Conservation (phyloP, 2,113 vertebrate species). For the Riparia riparia region DNA sequence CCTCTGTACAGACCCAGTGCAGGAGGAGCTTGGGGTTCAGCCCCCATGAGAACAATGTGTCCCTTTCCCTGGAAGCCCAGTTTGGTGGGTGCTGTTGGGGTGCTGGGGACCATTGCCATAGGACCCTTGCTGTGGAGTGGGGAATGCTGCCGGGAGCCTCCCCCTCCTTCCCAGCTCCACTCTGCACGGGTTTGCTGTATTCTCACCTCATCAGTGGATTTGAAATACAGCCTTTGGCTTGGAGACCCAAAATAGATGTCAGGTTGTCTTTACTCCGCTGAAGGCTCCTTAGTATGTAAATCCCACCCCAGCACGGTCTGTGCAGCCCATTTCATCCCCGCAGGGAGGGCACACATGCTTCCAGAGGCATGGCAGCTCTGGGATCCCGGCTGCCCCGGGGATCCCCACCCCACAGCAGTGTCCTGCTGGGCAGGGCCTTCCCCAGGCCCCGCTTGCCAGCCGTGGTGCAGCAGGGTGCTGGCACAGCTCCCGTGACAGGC, state of each 20-base stretch:
- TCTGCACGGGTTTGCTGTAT: neutral
- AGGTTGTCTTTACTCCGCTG: neutral
- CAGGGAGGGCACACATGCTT: too few species aligned
- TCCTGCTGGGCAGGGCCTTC: neutral
- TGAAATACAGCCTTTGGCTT: conserved; percentile 40
- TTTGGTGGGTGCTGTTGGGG: neutral
- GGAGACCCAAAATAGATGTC: conserved; percentile 26
- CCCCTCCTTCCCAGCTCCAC: neutral
- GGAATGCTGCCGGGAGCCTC: neutral
- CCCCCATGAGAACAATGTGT: accelerated
- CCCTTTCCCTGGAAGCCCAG: neutral
- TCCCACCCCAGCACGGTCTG: neutral
- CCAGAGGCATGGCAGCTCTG: neutral
- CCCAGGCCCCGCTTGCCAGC: neutral
- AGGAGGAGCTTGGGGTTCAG: neutral
- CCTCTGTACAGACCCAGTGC: accelerated
- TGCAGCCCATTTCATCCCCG: too few species aligned
- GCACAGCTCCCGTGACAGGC: neutral
- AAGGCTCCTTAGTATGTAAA: conserved; percentile 51
- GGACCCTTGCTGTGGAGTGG: neutral
- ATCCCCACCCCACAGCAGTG: accelerated
- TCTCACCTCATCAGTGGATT: neutral
- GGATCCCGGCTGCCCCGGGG: neutral
- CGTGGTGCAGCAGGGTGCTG: neutral
- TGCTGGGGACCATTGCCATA: accelerated